Conservation (phyloP, 2,113 vertebrate genomes). For the human (Homo sapiens) region DNA sequence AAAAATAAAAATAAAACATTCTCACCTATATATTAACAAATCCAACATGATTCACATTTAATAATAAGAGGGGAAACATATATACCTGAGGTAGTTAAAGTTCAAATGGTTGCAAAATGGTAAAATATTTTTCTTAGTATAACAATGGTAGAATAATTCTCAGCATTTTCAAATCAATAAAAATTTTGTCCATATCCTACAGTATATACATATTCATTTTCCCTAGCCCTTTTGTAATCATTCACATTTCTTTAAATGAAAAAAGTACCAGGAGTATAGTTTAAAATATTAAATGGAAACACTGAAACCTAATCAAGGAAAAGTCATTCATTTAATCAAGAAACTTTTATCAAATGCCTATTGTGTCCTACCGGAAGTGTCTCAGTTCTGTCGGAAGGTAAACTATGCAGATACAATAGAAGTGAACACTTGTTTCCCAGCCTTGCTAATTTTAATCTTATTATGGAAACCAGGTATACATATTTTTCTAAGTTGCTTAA, state of each 20-base stretch:
- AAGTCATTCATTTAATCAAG: conserved; percentile 25
- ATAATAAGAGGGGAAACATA: neutral
- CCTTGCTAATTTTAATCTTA: conserved; percentile 29
- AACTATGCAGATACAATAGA: neutral
- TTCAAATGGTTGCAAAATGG: neutral
- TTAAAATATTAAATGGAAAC: neutral
- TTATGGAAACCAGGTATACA: neutral
- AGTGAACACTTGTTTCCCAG: neutral
- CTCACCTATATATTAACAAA: neutral
- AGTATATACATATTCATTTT: neutral
- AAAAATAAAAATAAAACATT: neutral
- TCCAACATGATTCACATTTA: neutral
- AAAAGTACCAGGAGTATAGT: neutral
- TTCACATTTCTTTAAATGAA: neutral
- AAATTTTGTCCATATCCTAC: neutral
- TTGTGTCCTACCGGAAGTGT: neutral
- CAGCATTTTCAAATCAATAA: neutral
- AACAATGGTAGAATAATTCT: neutral
- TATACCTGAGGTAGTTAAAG: neutral
- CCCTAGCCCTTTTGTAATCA: neutral
- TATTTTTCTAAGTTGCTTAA: neutral
- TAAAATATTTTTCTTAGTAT: neutral
- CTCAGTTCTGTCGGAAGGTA: neutral
- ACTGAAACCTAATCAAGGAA: neutral
- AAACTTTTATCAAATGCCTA: conserved; percentile 21